Evolutionary conservation across 1,140 invertebrate species (phyloP).

Genomic region (Stegodyphus mimosarum): DNA sequence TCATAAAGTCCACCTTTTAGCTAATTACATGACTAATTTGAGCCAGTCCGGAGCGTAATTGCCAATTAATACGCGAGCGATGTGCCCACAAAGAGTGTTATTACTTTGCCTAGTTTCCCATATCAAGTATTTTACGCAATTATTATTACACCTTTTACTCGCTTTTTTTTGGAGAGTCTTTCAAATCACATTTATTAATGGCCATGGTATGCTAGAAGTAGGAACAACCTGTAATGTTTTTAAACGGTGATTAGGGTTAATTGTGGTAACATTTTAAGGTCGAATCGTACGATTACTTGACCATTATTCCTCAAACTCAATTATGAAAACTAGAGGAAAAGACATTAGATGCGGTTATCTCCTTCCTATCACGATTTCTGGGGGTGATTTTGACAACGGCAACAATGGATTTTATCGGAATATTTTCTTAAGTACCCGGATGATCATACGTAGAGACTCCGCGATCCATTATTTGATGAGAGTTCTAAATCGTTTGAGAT

Average conservation of each 20-base stretch:
- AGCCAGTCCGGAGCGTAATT: constrained; percentile 35
- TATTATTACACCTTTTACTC: constrained; percentile 40
- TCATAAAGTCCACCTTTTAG: background rate
- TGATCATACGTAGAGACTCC: no score
- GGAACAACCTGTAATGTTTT: constrained; percentile 20
- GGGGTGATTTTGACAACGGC: constrained; percentile 16
- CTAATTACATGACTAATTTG: constrained; percentile 44
- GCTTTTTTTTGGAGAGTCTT: background rate
- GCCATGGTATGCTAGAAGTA: background rate
- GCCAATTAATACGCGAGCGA: constrained; percentile 33
- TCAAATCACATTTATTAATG: background rate
- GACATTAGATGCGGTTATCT: constrained; percentile 36
- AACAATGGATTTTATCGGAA: constrained; percentile 53
- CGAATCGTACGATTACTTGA: background rate
- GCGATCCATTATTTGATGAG: no score
- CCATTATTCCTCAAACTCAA: constrained; percentile 19
- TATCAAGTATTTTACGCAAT: constrained; percentile 47
- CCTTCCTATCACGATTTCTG: constrained; percentile 17
- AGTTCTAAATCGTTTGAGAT: no score
- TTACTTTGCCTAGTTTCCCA: background rate
- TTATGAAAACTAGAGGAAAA: constrained; percentile 46
- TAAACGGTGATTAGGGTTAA: constrained; percentile 46
- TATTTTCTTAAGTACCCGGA: constrained; percentile 27
- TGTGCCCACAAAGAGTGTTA: background rate
- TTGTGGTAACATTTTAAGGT: constrained; percentile 18